Base-by-base conservation (phyloP, 92 coral and sea anemone species). In the Bergia puertoricense region DNA sequence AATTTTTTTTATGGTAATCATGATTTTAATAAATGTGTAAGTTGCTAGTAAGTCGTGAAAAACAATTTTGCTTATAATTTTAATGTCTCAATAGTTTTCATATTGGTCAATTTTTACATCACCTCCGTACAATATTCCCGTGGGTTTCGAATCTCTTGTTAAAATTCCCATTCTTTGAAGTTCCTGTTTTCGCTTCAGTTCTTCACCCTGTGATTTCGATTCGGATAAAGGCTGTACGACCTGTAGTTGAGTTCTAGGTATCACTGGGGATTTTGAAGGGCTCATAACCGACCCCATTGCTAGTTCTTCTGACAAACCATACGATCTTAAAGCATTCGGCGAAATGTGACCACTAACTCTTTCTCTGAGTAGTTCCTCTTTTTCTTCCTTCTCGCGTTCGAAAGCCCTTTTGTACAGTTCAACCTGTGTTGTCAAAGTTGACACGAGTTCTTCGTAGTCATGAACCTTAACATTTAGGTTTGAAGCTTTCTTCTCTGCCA, bases 391-490 rank as follows among this genome's bases (percentile, higher is more conserved):
- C 51, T 95, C 98, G 11, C 96, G 91, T 83, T 95, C 94, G 54
- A 92, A 93, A 37, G 96, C 98, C 38, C 82, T 96, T 76, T 97
- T 97, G 71, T 94, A 97, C 89, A 96, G 87, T 86, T 97, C 99
- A 30, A 95, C 90, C 74, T 97, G 97, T 23, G 93, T 90, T 0
- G 97, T 94, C 18, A 97, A 92, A 45, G 86, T 90, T 38, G 94
- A 92, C 42, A 97, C 93, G 38, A 97, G 89, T 46, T 95, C 98
- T 75, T 97, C 97, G 45, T 89, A 90, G 48, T 93, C 99, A 2
- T 92, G 90, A 30, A 97, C 85, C 83, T 93, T 91, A 79, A 85
- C 91, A 40, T 91, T 77, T 30, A 93, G 85, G 73, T 76, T 89
- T 82, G 95, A 92, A 42, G 92, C 90, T 81, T 92, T 93, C 37